These are phyloP conservation scores for Xestia xanthographa DNA, from an alignment of 2,888 invertebrate genomes.

Conservation along the genomic window DNA sequence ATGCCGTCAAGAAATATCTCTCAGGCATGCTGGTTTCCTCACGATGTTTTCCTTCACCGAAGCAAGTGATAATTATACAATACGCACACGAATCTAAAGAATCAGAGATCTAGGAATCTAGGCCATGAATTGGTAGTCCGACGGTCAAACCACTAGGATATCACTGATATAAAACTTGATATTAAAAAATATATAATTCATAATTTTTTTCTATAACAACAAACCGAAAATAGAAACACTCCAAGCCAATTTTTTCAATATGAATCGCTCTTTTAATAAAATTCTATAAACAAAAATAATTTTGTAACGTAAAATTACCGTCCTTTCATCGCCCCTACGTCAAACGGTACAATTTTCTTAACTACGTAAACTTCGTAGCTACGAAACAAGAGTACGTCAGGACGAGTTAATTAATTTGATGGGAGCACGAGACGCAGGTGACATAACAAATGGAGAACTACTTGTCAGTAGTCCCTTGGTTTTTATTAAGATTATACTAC, in stretches of 20 bases:
- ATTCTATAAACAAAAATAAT: slow-evolving; percentile 23
- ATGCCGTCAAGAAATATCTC: too few species aligned
- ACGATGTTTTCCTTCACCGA: too few species aligned
- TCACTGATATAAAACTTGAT: too few species aligned
- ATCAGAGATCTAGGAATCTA: too few species aligned
- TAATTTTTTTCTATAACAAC: too few species aligned
- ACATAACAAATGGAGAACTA: slow-evolving; percentile 15
- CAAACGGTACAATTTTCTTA: slow-evolving; percentile 41
- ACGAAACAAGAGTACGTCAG: slow-evolving; percentile 29
- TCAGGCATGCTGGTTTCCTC: too few species aligned
- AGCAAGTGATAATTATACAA: too few species aligned
- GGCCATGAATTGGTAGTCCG: too few species aligned
- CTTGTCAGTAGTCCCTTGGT: neutral
- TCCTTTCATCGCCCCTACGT: slow-evolving; percentile 17
- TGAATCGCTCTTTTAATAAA: neutral
- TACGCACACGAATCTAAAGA: too few species aligned
- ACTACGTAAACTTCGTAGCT: slow-evolving; percentile 28
- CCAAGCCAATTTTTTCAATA: neutral
- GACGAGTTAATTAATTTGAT: slow-evolving; percentile 52
- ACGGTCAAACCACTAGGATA: too few species aligned
- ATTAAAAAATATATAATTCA: too few species aligned
- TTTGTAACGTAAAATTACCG: slow-evolving; percentile 5
- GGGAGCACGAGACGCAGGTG: slow-evolving; percentile 16
- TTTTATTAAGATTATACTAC: neutral
- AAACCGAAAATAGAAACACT: neutral